phyloP scores from a whole-genome alignment of 2,888 invertebrate genomes.

The Epirrhoe tristata region DNA sequence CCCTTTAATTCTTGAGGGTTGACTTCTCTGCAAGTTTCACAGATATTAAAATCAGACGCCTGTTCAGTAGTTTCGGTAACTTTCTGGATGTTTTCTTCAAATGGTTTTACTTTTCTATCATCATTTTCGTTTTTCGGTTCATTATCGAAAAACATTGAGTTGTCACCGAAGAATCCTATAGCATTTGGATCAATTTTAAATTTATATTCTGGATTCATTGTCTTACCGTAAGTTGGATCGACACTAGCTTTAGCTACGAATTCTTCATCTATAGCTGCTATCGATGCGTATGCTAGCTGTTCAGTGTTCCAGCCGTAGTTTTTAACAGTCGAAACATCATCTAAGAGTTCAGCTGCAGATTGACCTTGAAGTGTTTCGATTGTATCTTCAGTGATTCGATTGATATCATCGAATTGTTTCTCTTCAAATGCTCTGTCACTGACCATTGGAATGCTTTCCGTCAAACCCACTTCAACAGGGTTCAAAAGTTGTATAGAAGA shows the following conservation, averaged over 20 bases:
- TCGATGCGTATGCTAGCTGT: constrained; percentile 34
- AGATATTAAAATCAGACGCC: constrained; percentile 64
- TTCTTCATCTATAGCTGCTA: constrained; percentile 25
- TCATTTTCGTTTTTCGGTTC: constrained; percentile 68
- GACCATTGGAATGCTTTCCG: constrained; percentile 48
- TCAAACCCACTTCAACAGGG: constrained; percentile 66
- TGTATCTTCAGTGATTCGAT: constrained; percentile 70
- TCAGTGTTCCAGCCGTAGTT: constrained; percentile 65
- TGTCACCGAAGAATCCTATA: constrained; percentile 61
- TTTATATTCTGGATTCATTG: constrained; percentile 52
- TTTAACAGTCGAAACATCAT: constrained; percentile 46
- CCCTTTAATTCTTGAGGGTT: constrained; percentile 61
- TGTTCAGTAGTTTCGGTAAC: constrained; percentile 43
- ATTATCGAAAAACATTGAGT: constrained; percentile 63
- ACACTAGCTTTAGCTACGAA: constrained; percentile 17
- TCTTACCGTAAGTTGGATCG: constrained; percentile 8
- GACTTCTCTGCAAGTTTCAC: constrained; percentile 73
- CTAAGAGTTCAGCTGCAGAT: constrained; percentile 63
- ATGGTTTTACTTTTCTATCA: constrained; percentile 60
- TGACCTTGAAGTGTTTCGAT: constrained; percentile 69
- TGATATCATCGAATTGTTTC: constrained; percentile 61
- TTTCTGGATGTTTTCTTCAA: constrained; percentile 17
- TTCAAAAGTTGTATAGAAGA: constrained; percentile 74
- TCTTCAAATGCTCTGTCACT: constrained; percentile 51
- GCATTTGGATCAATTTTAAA: constrained; percentile 56